Conservation (phyloP, 2,888 invertebrate species). For the Nemotelus nigrinus region DNA sequence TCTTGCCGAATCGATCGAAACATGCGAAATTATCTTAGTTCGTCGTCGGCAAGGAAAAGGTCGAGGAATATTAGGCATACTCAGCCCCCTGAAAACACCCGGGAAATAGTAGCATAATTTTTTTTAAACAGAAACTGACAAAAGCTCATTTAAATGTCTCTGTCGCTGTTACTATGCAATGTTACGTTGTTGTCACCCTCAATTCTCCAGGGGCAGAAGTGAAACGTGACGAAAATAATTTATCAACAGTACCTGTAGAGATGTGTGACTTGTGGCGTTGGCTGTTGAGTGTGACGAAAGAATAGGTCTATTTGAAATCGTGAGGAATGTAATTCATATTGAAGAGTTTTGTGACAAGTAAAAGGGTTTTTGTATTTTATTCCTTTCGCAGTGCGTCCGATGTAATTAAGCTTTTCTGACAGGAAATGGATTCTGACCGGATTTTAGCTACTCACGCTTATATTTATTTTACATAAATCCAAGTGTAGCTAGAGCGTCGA, state of each 20-base stretch:
- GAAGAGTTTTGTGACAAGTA: no score
- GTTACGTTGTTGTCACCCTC: background rate
- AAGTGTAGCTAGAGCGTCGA: no score
- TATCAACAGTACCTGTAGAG: background rate
- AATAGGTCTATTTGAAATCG: no score
- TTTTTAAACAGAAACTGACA: background rate
- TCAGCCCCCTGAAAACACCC: background rate
- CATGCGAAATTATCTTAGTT: background rate
- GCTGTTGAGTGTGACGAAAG: background rate
- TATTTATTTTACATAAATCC: no score
- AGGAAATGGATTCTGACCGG: no score
- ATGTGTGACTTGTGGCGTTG: background rate
- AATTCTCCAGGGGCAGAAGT: background rate
- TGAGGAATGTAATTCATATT: no score
- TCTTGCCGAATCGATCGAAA: no score
- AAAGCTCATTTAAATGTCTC: slow-evolving; percentile 27
- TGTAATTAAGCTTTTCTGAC: no score
- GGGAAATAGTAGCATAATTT: no score
- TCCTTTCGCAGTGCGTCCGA: no score
- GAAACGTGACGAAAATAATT: slow-evolving; percentile 33
- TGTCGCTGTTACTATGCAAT: background rate
- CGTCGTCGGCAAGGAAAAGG: background rate
- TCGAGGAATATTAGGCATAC: background rate
- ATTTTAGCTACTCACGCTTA: no score
- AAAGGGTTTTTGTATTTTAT: no score